phyloP scores from a whole-genome alignment of 2,888 invertebrate species.

The Galeopsomyia nigrocyanea region DNA sequence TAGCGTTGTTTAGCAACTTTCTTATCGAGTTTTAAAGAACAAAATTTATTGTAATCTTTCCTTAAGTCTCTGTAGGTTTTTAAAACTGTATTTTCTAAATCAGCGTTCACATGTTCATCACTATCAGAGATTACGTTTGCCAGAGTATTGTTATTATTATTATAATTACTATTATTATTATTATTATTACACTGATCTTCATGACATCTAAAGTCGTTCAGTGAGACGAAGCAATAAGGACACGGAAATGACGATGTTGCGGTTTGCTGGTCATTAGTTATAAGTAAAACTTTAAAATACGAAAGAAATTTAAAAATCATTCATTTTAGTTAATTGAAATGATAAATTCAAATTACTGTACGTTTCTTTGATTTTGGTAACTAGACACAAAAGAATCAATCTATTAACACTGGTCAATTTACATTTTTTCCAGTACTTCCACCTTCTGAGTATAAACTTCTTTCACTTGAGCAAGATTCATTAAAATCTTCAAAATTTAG shows the following conservation, averaged over 20 bases:
- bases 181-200: background rate
- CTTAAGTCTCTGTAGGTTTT: constrained; percentile 20
- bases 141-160: too few species aligned
- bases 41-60: constrained; percentile 5
- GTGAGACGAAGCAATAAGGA: constrained; percentile 19
- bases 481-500: too few species aligned
- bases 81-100: background rate
- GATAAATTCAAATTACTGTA: too few species aligned
- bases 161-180: background rate
- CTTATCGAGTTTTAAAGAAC: background rate
- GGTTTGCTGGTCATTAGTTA: constrained; percentile 28
- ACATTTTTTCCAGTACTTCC: too few species aligned
- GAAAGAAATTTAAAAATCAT: too few species aligned
- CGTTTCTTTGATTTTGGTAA: too few species aligned
- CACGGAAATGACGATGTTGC: constrained; percentile 23
- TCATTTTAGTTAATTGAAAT: too few species aligned
- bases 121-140: background rate
- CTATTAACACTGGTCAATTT: too few species aligned
- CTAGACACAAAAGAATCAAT: too few species aligned
- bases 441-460: too few species aligned
- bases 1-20: constrained; percentile 13
- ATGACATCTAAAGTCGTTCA: constrained; percentile 10
- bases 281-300: constrained; percentile 22
- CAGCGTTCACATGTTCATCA: background rate
- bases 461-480: too few species aligned